These are phyloP conservation scores for Clivina fossor DNA, from an alignment of 2,888 invertebrate species.

Conservation along the genomic window DNA sequence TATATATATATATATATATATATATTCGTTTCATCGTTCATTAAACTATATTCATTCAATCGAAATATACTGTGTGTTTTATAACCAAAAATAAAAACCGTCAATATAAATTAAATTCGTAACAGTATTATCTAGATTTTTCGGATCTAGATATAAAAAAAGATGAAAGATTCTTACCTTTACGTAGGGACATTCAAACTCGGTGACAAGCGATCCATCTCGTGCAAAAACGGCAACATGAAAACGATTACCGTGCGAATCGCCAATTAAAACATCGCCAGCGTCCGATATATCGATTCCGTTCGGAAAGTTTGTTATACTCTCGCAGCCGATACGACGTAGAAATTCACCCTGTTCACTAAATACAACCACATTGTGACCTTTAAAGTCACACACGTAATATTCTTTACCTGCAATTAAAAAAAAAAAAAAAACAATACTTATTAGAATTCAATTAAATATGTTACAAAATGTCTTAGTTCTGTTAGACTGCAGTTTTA, in stretches of 20 bases:
- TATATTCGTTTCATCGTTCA: too few species aligned
- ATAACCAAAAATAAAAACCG: too few species aligned
- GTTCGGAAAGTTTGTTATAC: constrained; percentile 95
- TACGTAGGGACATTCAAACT: constrained; percentile 96
- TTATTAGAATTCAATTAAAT: not conserved
- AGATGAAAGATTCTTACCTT: constrained; percentile 69
- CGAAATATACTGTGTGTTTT: too few species aligned
- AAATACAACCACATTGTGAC: constrained; percentile 96
- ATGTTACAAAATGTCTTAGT: not conserved
- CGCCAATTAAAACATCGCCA: constrained; percentile 94
- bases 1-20: too few species aligned
- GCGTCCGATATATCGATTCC: constrained; percentile 97
- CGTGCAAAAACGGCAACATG: constrained; percentile 94
- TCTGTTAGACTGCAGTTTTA: too few species aligned
- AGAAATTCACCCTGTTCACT: constrained; percentile 89
- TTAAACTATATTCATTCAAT: too few species aligned
- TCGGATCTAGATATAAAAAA: not conserved
- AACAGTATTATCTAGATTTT: too few species aligned
- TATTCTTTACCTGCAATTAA: constrained; percentile 76
- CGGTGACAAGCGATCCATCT: constrained; percentile 82
- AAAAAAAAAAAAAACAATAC: constrained; percentile 27
- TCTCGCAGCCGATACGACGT: constrained; percentile 93
- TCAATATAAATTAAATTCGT: too few species aligned
- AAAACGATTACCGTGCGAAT: constrained; percentile 96
- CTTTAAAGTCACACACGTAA: constrained; percentile 97